Base-by-base conservation (phyloP, 2,888 invertebrate genomes). In the Eubasilissa splendida region DNA sequence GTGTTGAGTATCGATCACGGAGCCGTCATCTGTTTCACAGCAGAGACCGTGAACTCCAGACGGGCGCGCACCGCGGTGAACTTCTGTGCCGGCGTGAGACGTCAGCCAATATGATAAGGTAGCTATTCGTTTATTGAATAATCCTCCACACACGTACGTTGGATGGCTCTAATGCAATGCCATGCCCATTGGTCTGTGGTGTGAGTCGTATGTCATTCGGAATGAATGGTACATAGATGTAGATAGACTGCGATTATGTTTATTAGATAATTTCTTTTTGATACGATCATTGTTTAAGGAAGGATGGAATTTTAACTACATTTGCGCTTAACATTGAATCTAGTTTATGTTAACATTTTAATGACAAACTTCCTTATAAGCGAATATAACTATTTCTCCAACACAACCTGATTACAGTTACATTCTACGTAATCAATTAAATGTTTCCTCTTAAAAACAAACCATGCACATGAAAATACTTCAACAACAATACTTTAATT, bases 191-290 rank as follows among this genome's bases (percentile, higher is more conserved):
- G 63, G 33, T 63, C 31, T 33, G 63, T 22, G 33, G 56, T 31
- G 56, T 56, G n/a, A 42, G 71, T 56, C 31, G 31, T 8, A 73
- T 12, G 56, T 33, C 50, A 50, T 4, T 63, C 63, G 0, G 22
- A 66, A 31, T 66, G 68, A 60, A 73, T 33, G 71, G 22, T 56
- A 22, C 71, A 56, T 31, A 53, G 33, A 22, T 63, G 33, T 33
- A 31, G 63, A 33, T 12, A 63, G 63, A 54, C 70, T 31, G 22
- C 11, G 71, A 73, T 73, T 73, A 73, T 11, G 71, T 73, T 73
- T 73, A 73, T 73, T 73, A 73, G 71, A 73, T 73, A 58, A 73
- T 56, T 56, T 42, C n/a, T 58, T 42, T 68, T 68, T 68, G 68
- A 68, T 68, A 68, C 52, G 68, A 42, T 68, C 68, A 50, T 68